A percentile compares a stretch with the other conserved stretches of the same genome.
phyloP scores from a whole-genome alignment of 1,140 invertebrate species.

The Hermatobates lingyangjiaoensis region DNA sequence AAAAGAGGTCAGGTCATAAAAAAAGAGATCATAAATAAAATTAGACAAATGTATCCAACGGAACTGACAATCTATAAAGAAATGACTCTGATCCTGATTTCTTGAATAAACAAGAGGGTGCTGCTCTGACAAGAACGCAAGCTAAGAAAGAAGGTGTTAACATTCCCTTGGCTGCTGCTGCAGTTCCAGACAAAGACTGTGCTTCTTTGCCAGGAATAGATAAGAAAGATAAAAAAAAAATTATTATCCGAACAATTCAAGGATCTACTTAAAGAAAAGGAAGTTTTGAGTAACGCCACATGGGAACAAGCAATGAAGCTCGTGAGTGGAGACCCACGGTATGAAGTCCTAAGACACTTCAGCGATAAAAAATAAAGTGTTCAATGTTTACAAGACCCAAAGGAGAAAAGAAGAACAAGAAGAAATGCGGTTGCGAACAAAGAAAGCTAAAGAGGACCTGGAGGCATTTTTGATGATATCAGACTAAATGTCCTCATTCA shows the following conservation, averaged over 20 bases:
- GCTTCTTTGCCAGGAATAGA: constrained; percentile 27
- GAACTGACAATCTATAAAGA: too few species aligned
- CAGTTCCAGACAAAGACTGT: too few species aligned
- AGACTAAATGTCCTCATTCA: constrained; percentile 75
- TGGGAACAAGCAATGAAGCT: constrained; percentile 97
- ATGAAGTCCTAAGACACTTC: constrained; percentile 83
- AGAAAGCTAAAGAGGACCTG: constrained; percentile 92
- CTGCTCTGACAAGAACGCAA: too few species aligned
- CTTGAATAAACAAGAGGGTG: too few species aligned
- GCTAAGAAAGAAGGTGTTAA: too few species aligned
- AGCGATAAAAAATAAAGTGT: constrained; percentile 94
- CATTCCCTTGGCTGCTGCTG: too few species aligned
- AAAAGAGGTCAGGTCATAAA: too few species aligned
- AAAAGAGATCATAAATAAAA: too few species aligned
- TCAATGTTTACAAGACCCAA: constrained; percentile 97
- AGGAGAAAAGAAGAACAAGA: constrained; percentile 92
- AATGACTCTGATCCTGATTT: too few species aligned
- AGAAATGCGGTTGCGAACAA: constrained; percentile 76
- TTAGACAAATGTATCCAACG: too few species aligned
- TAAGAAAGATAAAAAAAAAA: constrained; percentile 80
- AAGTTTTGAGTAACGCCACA: constrained; percentile 82
- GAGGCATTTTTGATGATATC: constrained; percentile 82
- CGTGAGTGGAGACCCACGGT: constrained; percentile 78
- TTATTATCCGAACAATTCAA: constrained; percentile 94
- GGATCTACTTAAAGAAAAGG: constrained; percentile 78